Evolutionary conservation across 2,888 invertebrate genomes (phyloP), one percentile per base, ranked within the genome.

Genomic region (Diadegma fenestrale): DNA sequence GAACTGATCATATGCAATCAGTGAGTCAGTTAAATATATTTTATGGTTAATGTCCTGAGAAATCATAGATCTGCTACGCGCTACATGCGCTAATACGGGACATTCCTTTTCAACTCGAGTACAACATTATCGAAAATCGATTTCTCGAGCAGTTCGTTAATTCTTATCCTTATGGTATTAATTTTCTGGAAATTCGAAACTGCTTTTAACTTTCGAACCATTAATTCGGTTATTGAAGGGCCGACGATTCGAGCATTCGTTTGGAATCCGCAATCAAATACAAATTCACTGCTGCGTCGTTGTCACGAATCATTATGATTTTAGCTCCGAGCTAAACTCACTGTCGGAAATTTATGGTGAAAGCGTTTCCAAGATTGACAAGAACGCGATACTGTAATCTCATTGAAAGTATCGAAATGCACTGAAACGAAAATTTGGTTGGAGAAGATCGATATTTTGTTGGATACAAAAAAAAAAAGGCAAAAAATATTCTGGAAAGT

Each of bases 331-430:
- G 14, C 3, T 10, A 17, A 33, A 7, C 22, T 26, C 4, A 10
- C 22, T 26, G n/a, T 4, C 14, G 10, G 22, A 37, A 37, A 76
- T 76, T 48, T 1, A 22, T 17, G 30, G 48, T 30, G 19, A 51
- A 66, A 51, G n/a, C 37, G 41, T 19, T 37, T 45, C 26, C 17
- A 64, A 51, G 30, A n/a, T 17, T 7, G 48, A 12, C n/a, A 5
- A 48, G 33, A 41, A 10, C 37, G 48, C 71, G 64, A 80, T 68
- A 66, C 51, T 26, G 19, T 41, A 45, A 80, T 84, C 43, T 45
- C 48, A 77, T 77, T 76, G 43, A 63, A 69, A 72, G 30, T 68
- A 80, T 79, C 58, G 43, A 78, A 81, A 81, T 78, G 43, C 72
- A n/a, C 63, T 81, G 54, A 22, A 33, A 48, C n/a, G n/a, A n/a